A percentile compares a stretch with the other conserved stretches of the same genome.
These are phyloP conservation scores for Trachops cirrhosus DNA, from an alignment of 2,797 vertebrate genomes.

Conservation along the genomic window DNA sequence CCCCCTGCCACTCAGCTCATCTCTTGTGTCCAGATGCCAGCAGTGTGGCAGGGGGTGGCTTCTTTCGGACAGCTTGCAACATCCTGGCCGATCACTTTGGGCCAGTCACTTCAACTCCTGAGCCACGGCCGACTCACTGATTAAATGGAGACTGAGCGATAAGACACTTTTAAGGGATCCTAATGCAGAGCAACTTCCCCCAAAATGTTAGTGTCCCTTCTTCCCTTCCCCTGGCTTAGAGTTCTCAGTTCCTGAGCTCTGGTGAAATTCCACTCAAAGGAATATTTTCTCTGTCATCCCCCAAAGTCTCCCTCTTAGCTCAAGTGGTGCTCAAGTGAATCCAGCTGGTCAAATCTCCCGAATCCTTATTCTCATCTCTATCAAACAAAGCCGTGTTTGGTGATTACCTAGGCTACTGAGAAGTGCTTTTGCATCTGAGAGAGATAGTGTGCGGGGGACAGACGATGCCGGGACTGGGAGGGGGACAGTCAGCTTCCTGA, in stretches of 20 bases:
- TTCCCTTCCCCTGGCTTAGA: rapidly evolving
- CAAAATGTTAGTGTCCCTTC: rapidly evolving
- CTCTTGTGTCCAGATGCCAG: rapidly evolving
- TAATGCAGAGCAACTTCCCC: rapidly evolving
- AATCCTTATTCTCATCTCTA: not conserved
- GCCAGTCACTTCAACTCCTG: rapidly evolving
- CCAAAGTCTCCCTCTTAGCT: not conserved
- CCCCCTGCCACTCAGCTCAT: too few relatives aligned
- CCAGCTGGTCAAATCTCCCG: not conserved
- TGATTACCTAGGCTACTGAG: rapidly evolving
- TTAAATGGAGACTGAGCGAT: rapidly evolving
- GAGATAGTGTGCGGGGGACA: rapidly evolving
- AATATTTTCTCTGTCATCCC: not conserved
- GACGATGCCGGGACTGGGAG: rapidly evolving
- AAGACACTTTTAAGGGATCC: not conserved
- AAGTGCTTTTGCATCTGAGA: not conserved
- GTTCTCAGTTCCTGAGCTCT: rapidly evolving
- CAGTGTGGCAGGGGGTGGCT: rapidly evolving
- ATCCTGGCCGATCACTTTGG: not conserved
- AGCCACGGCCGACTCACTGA: rapidly evolving
- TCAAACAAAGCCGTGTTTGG: not conserved
- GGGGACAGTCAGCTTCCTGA: rapidly evolving
- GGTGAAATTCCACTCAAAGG: not conserved
- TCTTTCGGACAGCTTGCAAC: too few relatives aligned
- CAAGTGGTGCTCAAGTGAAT: not conserved